Evolutionary conservation across 2,888 invertebrate species (phyloP).

Genomic region (Carpatolechia fugitivella): DNA sequence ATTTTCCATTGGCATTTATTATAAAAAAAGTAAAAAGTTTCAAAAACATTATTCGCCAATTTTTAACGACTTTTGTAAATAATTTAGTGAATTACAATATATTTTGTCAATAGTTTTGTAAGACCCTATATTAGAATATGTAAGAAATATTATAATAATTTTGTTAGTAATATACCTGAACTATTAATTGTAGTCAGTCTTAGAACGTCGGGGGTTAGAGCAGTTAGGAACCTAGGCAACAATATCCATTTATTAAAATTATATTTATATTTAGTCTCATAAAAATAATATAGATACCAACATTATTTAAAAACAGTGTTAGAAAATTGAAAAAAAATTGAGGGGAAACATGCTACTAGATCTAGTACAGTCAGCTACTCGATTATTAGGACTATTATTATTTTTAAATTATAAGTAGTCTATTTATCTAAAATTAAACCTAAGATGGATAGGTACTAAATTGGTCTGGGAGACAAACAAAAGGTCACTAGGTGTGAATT

Average conservation of each 20-base stretch:
- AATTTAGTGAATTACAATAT: too few relatives aligned
- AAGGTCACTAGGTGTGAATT: too few relatives aligned
- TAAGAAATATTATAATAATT: slow-evolving; percentile 27
- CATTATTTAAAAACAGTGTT: not conserved
- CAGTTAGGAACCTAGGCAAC: slow-evolving; percentile 77
- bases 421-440: not conserved
- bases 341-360: not conserved
- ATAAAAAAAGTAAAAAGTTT: too few relatives aligned
- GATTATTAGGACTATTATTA: not conserved
- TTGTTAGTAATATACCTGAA: slow-evolving; percentile 68
- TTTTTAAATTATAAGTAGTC: too few relatives aligned
- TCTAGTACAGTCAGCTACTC: slow-evolving; percentile 2
- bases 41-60: too few relatives aligned
- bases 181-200: slow-evolving; percentile 77
- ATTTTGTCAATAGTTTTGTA: too few relatives aligned
- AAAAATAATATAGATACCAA: not conserved
- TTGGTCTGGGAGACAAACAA: too few relatives aligned
- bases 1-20: too few relatives aligned
- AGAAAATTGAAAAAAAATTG: not conserved
- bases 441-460: too few relatives aligned
- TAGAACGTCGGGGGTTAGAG: slow-evolving; percentile 77
- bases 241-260: slow-evolving; percentile 24
- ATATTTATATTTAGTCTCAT: not conserved
- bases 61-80: too few relatives aligned
- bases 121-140: slow-evolving; percentile 14